Conservation (phyloP, 30 jellyfish, hydroid and myxozoan species). For the Aurelia aurita complex sp. Pacific region DNA sequence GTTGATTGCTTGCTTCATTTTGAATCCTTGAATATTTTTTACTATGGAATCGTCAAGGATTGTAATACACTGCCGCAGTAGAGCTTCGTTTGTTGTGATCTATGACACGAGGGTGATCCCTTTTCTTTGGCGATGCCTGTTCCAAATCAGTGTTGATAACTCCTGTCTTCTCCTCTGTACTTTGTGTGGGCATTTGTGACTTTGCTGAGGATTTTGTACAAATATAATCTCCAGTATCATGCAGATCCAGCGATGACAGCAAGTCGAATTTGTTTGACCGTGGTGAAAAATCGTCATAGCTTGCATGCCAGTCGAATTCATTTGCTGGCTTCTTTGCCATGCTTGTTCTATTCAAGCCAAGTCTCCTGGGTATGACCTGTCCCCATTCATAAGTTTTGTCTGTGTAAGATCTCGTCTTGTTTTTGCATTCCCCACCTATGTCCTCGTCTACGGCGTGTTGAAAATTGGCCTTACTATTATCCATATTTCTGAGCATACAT, state of each 20-base stretch:
- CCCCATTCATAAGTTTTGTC: constrained; percentile 4
- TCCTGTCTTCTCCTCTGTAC: not conserved
- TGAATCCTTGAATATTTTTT: not conserved
- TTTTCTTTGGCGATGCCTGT: not conserved
- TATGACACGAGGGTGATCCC: not conserved
- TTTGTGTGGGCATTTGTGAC: not conserved
- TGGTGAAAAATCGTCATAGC: not conserved
- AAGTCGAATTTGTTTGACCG: not conserved
- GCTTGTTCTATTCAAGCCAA: not conserved
- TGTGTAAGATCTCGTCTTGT: not conserved
- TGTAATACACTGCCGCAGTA: too few species aligned
- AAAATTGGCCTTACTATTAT: constrained; percentile 4
- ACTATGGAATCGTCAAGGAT: not conserved
- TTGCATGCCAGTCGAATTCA: not conserved
- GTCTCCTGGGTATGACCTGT: constrained; percentile 4
- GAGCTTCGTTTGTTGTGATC: not conserved
- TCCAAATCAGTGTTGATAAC: not conserved
- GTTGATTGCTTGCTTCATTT: not conserved
- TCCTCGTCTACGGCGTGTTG: constrained; percentile 4
- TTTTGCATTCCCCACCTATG: not conserved
- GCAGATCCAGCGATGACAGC: constrained; percentile 4
- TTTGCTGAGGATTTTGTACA: not conserved
- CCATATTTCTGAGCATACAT: constrained; percentile 16
- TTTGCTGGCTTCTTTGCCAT: not conserved
- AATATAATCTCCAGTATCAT: not conserved